Conservation (phyloP, 2,113 vertebrate species). For the Myiopsitta monachus region DNA sequence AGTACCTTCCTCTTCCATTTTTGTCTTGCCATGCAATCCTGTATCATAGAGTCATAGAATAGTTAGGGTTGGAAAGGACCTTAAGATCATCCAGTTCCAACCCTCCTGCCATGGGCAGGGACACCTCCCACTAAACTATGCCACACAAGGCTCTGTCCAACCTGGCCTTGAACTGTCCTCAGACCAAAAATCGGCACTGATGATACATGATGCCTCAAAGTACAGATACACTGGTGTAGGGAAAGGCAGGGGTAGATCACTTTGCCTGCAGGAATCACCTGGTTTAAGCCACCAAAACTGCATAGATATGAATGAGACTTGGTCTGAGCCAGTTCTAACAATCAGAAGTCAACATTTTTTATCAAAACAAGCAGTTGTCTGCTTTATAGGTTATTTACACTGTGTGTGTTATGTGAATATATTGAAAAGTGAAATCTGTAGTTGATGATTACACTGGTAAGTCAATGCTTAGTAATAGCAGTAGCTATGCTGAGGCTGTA, state of each 20-base stretch:
- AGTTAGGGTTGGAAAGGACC: too few relatives aligned
- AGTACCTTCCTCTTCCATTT: neutral
- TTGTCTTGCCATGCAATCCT: neutral
- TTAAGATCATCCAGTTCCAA: too few relatives aligned
- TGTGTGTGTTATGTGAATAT: neutral
- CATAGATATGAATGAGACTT: neutral
- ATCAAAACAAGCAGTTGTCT: neutral
- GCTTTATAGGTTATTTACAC: neutral
- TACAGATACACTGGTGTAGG: neutral
- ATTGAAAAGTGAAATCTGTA: neutral
- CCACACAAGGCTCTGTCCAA: too few relatives aligned
- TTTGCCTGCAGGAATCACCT: neutral
- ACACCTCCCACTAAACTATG: too few relatives aligned
- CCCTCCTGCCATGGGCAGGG: too few relatives aligned
- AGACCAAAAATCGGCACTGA: neutral
- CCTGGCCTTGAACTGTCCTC: neutral
- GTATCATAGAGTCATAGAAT: too few relatives aligned
- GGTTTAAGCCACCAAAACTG: neutral
- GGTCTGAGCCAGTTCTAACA: neutral
- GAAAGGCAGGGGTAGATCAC: neutral
- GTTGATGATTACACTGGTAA: neutral
- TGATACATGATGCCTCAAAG: neutral
- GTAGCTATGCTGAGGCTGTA: neutral
- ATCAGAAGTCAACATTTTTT: neutral
- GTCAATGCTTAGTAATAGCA: neutral